Evolutionary conservation across 2,888 invertebrate genomes (phyloP), one percentile per base, ranked within the genome.

Genomic region (Belgica antarctica): DNA sequence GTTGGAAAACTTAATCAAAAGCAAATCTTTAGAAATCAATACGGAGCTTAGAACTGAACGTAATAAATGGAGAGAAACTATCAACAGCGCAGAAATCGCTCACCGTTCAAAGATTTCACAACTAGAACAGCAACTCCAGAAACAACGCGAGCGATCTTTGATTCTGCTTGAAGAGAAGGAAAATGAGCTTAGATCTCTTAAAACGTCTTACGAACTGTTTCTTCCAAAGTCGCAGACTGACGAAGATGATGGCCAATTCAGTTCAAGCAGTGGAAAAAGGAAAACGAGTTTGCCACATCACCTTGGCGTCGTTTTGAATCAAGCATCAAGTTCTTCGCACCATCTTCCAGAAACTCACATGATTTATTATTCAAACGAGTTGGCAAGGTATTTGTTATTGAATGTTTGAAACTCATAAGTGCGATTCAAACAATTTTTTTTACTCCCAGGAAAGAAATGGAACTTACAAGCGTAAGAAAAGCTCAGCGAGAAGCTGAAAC

Each of bases 111-210:
- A 83, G 73, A 76, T 85, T 1, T 80, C 82, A 10, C 82, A 84
- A 46, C 76, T 91, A 69, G 90, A 92, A 76, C 87, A 89, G 73
- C 88, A 91, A 74, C 80, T 89, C 2, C 83, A 85, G 59, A 87
- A 89, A n/a, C 94, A 94, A 76, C 82, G 94, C 0, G 89, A 90
- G 69, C 82, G 94, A 36, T 92, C 92, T 34, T 81, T 92, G 7
- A 84, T 86, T 1, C 78, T 94, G 24, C 79, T 95, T 34, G 87
- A 89, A 15, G 94, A 94, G 75, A 90, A 92, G 27, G 94, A 94
- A 73, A 85, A 84, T 73, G 88, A 88, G 75, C 86, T 90, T 8
- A 80, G 85, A 46, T 83, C 86, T 0, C 74, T 86, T 57, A 84
- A 84, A 74, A 81, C 82, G 19, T 83, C 83, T 0, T 83, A 85